phyloP scores from a whole-genome alignment of 2,888 invertebrate genomes.

The Pammene fasciana region DNA sequence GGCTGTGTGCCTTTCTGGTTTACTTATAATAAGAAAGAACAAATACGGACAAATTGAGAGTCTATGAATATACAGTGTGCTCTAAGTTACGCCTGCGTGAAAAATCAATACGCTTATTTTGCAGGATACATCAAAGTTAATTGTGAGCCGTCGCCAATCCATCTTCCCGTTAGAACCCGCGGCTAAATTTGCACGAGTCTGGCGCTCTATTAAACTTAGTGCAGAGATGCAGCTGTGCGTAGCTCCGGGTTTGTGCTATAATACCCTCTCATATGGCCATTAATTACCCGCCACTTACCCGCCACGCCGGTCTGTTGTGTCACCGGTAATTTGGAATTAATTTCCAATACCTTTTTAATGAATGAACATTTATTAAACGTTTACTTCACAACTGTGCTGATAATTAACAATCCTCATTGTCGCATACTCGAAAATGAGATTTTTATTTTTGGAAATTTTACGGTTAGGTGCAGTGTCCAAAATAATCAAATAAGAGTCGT shows the following conservation, averaged over 20 bases:
- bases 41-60: too few species aligned
- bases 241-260: constrained; percentile 52
- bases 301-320: constrained; percentile 47
- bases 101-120: not conserved
- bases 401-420: not conserved
- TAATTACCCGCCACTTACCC: constrained; percentile 69
- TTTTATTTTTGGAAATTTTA: too few species aligned
- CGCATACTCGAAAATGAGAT: not conserved
- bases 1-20: too few species aligned
- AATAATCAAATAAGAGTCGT: too few species aligned
- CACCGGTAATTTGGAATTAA: constrained; percentile 33
- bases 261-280: constrained; percentile 65
- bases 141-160: constrained; percentile 5
- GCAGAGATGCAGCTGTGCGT: constrained; percentile 29
- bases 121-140: constrained; percentile 1
- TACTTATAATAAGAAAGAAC: too few species aligned
- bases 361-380: constrained; percentile 23
- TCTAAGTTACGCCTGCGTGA: too few species aligned
- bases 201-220: constrained; percentile 25
- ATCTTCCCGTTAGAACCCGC: constrained; percentile 10
- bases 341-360: constrained; percentile 30
- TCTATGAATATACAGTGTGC: too few species aligned
- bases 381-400: not conserved
- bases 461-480: not conserved
- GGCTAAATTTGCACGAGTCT: constrained; percentile 22